Conservation (phyloP, 2,888 invertebrate genomes). For the Agonum fuliginosum region DNA sequence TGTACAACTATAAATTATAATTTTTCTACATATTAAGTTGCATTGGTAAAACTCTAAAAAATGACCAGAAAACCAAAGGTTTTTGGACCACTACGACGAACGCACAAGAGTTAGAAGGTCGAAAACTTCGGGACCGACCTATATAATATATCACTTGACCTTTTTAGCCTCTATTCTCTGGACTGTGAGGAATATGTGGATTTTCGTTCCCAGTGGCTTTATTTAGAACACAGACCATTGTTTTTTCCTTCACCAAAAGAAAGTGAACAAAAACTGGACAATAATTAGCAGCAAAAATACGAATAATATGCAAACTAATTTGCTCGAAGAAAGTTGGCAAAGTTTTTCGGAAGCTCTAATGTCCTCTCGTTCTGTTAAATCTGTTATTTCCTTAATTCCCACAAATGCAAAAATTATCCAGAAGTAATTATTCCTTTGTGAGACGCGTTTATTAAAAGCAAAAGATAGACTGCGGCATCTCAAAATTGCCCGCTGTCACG, state of each 20-base stretch:
- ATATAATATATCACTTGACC: too few species aligned
- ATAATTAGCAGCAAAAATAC: constrained; percentile 21
- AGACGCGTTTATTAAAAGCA: constrained; percentile 56
- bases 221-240: too few species aligned
- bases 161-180: too few species aligned
- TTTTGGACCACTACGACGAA: too few species aligned
- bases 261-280: constrained; percentile 3
- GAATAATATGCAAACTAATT: constrained; percentile 48
- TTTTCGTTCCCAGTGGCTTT: too few species aligned
- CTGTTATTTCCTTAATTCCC: constrained; percentile 54
- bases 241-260: neutral
- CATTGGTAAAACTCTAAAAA: too few species aligned
- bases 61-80: too few species aligned
- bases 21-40: too few species aligned
- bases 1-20: too few species aligned
- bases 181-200: too few species aligned
- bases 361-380: constrained; percentile 33
- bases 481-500: constrained; percentile 13
- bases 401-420: constrained; percentile 52
- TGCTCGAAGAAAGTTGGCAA: constrained; percentile 2
- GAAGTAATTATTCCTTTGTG: constrained; percentile 55
- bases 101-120: too few species aligned
- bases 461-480: constrained; percentile 23
- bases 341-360: neutral
- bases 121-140: too few species aligned